A percentile compares a stretch with the other conserved stretches of the same genome.
Conservation (phyloP, 2,888 invertebrate genomes). For the Leucoptera coffeella region DNA sequence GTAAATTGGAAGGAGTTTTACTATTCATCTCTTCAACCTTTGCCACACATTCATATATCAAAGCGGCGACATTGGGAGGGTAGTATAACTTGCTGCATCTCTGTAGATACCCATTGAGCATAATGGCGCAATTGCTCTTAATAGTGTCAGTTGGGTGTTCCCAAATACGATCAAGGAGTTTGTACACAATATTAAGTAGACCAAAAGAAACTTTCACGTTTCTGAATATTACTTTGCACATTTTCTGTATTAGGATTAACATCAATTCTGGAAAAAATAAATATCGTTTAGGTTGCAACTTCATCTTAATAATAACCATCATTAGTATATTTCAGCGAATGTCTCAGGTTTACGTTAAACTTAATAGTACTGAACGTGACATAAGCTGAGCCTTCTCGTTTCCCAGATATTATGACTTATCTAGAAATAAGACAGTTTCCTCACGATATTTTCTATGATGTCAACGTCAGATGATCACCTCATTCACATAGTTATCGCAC, state of each 20-base stretch:
- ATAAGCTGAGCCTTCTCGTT: too few species aligned
- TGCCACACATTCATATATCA: conserved; percentile 32
- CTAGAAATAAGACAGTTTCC: too few species aligned
- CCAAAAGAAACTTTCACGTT: conserved; percentile 21
- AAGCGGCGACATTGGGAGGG: conserved; percentile 25
- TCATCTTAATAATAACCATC: too few species aligned
- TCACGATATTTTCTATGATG: too few species aligned
- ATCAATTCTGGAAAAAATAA: conserved; percentile 16
- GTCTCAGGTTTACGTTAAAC: too few species aligned
- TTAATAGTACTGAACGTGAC: too few species aligned
- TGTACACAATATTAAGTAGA: conserved; percentile 20
- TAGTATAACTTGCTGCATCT: conserved; percentile 27
- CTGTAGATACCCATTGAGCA: conserved; percentile 30
- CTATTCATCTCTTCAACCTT: conserved; percentile 20
- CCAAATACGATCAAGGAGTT: conserved; percentile 25
- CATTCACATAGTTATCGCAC: too few species aligned
- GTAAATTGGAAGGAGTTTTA: conserved; percentile 10
- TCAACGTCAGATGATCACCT: too few species aligned
- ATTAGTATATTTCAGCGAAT: too few species aligned
- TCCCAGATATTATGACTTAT: too few species aligned
- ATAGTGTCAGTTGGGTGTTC: conserved; percentile 13
- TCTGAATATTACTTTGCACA: conserved; percentile 30
- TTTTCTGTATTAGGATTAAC: conserved; percentile 19
- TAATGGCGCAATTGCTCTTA: conserved; percentile 33
- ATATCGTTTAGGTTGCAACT: too few species aligned